Evolutionary conservation across 2,797 vertebrate species (phyloP).

Genomic region (Acanthurus tractus): DNA sequence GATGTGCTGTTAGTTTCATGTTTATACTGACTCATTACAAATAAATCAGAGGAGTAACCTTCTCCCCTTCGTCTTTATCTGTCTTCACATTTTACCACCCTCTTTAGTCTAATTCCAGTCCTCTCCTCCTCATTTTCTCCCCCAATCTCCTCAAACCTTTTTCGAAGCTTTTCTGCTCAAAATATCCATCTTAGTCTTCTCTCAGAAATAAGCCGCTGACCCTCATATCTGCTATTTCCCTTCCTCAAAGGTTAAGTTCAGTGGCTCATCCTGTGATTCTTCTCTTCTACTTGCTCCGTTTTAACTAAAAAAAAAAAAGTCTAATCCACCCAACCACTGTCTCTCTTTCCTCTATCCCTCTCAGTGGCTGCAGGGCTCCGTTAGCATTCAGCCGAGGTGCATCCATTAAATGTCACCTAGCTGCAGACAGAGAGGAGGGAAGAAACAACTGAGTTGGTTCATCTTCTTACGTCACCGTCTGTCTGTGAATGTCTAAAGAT

Average conservation of each 20-base stretch:
- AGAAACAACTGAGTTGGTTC: slow-evolving; percentile 14
- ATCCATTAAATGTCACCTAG: slow-evolving; percentile 77
- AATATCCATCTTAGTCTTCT: slow-evolving; percentile 18
- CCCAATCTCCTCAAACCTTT: too few relatives aligned
- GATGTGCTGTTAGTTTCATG: neutral
- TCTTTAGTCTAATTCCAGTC: neutral
- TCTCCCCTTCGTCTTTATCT: too few relatives aligned
- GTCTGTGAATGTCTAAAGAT: slow-evolving; percentile 19
- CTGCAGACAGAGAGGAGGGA: slow-evolving; percentile 38
- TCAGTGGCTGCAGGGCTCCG: slow-evolving; percentile 61
- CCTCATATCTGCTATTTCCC: slow-evolving; percentile 43
- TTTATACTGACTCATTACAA: neutral
- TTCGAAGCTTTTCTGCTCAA: neutral
- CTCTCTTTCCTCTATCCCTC: slow-evolving; percentile 15
- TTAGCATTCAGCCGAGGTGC: slow-evolving; percentile 76
- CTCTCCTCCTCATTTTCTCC: too few relatives aligned
- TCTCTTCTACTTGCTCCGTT: slow-evolving; percentile 27
- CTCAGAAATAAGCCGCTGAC: slow-evolving; percentile 15
- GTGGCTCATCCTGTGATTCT: slow-evolving; percentile 26
- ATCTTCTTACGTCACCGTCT: slow-evolving; percentile 16
- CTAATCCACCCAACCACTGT: neutral
- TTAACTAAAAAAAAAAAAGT: slow-evolving; percentile 17
- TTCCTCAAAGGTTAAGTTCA: slow-evolving; percentile 47
- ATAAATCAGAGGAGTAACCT: neutral
- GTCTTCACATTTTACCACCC: neutral